Base-by-base conservation (phyloP, 2,113 vertebrate species). In the Silurus meridionalis region DNA sequence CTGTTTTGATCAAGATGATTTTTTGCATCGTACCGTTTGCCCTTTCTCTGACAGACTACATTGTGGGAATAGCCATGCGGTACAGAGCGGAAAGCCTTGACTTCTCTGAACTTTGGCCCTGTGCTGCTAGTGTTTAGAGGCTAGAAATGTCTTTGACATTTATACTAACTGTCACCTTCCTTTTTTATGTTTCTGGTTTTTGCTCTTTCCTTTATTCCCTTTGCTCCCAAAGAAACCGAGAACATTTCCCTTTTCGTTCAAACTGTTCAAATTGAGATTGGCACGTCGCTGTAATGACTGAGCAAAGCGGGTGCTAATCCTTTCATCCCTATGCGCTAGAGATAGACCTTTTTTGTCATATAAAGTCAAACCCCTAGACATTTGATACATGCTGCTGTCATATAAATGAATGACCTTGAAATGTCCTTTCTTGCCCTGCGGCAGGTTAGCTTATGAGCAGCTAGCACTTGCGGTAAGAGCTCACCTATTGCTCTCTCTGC, bases 321-420 rank as follows among this genome's bases (percentile, higher is more conserved):
- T 61, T 80, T 80, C 6, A 61, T 80, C 57, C 78, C 78, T 28
- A 11, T 23, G 28, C 48, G 28, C 78, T 6, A 61, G 37, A 23
- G 78, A 80, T 21, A 61, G 78, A 80, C 78, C 21, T 61, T 80
- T 21, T 80, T 21, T 80, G 28, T 60, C 57, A 61, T 58, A 21
- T 80, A 21, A 46, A 48, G 61, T 80, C 28, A 48, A 23, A 48
- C 28, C 48, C 15, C 14, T 28, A 83, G 82, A 83, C 25, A 37
- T 61, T 28, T 13, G 63, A 85, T 69, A 78, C 37, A 53, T 55
- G 61, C 63, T 88, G 88, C 91, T 92, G 91, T 95, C 90, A 55
- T 85, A 80, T 83, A 86, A 75, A 57, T 91, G 93, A 95, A 58
- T 91, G 94, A 95, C 95, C 94, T 96, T 96, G 93, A 94, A 92